A percentile compares a stretch with the other conserved stretches of the same genome.
These are phyloP conservation scores for Xiphydria camelus DNA, from an alignment of 2,888 invertebrate genomes.

Conservation along the genomic window DNA sequence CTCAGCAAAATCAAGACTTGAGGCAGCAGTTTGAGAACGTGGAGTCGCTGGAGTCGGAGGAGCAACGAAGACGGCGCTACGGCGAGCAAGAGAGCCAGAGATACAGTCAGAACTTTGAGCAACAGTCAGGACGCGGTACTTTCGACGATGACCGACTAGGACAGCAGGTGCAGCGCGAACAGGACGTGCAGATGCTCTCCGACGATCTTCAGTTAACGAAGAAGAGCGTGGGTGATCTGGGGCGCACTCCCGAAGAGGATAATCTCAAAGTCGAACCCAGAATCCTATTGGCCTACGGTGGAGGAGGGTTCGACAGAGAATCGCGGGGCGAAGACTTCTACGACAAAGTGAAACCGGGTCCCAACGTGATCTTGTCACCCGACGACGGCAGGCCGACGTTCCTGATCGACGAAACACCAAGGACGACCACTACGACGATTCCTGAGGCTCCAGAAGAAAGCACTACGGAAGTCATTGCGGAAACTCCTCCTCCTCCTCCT, in stretches of 20 bases:
- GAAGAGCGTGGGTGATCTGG: not conserved
- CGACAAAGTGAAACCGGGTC: conserved; percentile 32
- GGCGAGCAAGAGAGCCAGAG: too few species aligned
- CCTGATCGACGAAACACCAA: conserved; percentile 35
- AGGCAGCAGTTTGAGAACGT: conserved; percentile 4
- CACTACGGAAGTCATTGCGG: conserved; percentile 23
- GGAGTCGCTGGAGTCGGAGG: too few species aligned
- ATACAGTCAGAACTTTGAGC: too few species aligned
- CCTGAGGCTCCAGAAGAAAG: conserved; percentile 16
- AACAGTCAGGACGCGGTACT: too few species aligned
- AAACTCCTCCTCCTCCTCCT: conserved; percentile 32
- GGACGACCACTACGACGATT: conserved; percentile 14
- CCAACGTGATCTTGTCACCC: conserved; percentile 38
- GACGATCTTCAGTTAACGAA: too few species aligned
- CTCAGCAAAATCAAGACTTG: conserved; percentile 14
- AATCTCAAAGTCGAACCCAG: conserved; percentile 25
- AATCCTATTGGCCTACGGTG: conserved; percentile 45
- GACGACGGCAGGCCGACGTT: conserved; percentile 5
- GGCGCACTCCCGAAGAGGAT: too few species aligned
- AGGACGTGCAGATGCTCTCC: too few species aligned
- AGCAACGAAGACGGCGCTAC: too few species aligned
- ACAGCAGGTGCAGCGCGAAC: too few species aligned
- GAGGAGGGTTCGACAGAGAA: conserved; percentile 35
- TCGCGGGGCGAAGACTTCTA: conserved; percentile 34
- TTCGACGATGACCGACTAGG: too few species aligned